Evolutionary conservation across 2,797 vertebrate genomes (phyloP), one percentile per base, ranked within the genome.

Genomic region (Sorex maritimensis): DNA sequence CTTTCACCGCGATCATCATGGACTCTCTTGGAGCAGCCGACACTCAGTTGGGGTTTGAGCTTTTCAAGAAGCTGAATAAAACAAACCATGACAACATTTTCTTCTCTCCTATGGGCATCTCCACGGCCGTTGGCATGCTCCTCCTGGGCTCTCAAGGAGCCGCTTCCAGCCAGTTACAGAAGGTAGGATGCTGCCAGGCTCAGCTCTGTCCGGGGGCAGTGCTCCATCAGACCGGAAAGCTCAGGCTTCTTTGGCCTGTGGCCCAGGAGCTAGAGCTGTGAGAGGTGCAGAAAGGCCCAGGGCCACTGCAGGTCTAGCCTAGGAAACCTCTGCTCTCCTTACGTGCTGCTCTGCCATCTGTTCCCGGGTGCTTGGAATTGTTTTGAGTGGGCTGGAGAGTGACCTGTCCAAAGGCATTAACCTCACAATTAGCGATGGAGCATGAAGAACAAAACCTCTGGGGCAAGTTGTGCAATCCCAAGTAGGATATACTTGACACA

Each of bases 41-140:
- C 71, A 71, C 72, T 67, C 95, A 94, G 8, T 97, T 98, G 95
- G 97, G 97, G 71, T 65, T 98, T 24, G 95, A 96, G 71, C 96
- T 98, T 90, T 98, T 98, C 95, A 96, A 97, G 69, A 95, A 97
- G 15, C 84, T 98, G 86, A 97, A 92, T 85, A 95, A 94, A 93
- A 85, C 21, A 8, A 44, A 93, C 2, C 80, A 93, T 6, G 95
- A 77, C 71, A 98, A 98, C 28, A 90, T 98, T 4, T 46, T 98
- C 69, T 97, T 98, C 41, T 98, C 98, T 28, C 98, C 98, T 0
- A 5, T 72, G 75, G 97, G 98, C 67, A 96, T 98, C 93, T 97
- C 96, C 14, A 12, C 96, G 15, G 97, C 97, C 30, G 83, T 98
- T 3, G 96, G 97, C 49, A 97, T 98, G 96, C 6, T 98, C 15